Evolutionary conservation across 2,888 invertebrate species (phyloP).

Genomic region (Ormyrus thymus): DNA sequence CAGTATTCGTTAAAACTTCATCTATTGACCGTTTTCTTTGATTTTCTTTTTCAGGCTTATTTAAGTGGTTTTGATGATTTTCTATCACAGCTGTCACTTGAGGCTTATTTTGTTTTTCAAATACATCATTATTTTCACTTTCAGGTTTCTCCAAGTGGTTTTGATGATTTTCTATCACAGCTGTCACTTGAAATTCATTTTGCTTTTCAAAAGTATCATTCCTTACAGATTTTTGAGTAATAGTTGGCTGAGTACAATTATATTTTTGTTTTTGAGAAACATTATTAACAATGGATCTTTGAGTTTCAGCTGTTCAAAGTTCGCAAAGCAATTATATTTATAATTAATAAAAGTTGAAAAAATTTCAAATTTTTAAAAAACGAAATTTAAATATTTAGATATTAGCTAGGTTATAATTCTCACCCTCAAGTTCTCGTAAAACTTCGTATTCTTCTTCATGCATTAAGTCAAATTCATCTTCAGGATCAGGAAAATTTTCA

Average conservation of each 20-base stretch:
- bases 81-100: slow-evolving; percentile 2
- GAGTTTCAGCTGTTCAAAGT: background rate
- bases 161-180: slow-evolving; percentile 1
- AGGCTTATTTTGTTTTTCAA: slow-evolving; percentile 3
- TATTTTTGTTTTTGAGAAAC: slow-evolving; percentile 7
- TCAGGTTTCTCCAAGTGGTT: background rate
- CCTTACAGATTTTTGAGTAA: background rate
- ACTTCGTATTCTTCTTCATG: slow-evolving; percentile 71
- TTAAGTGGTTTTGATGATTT: background rate
- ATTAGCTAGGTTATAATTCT: slow-evolving; percentile 29
- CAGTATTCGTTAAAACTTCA: slow-evolving; percentile 33
- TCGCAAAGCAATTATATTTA: background rate
- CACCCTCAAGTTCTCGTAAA: slow-evolving; percentile 71
- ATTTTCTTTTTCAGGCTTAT: background rate
- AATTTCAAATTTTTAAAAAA: no score
- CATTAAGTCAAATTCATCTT: slow-evolving; percentile 74
- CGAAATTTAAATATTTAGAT: background rate
- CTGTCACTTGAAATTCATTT: background rate
- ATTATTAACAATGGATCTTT: slow-evolving; percentile 10
- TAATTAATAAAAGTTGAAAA: background rate
- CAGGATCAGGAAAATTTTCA: slow-evolving; percentile 71
- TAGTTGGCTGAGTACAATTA: background rate
- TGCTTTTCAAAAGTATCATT: background rate
- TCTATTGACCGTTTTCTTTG: slow-evolving; percentile 47
- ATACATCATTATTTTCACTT: background rate